Evolutionary conservation across 2,888 invertebrate genomes (phyloP), one percentile per base, ranked within the genome.

Genomic region (Tetragnatha montana): DNA sequence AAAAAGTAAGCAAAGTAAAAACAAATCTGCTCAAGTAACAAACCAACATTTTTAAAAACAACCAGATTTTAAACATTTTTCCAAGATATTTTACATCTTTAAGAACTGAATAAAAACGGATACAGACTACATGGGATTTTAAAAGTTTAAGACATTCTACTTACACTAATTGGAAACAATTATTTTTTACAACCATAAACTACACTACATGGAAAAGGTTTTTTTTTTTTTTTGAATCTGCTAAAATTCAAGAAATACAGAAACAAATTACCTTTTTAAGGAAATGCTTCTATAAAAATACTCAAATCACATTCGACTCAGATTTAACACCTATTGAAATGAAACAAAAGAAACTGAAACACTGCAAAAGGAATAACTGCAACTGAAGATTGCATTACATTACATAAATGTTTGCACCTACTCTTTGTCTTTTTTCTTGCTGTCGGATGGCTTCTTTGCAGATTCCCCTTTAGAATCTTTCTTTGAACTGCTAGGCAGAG

Each of bases 381-480:
- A 60, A 60, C 60, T 60, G 60, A 17, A 60, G 8, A 60, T 60
- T 60, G 35, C 35, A 35, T 35, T 60, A 17, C 60, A 60, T 60
- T 17, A 10, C 60, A 60, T 12, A 60, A 60, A 12, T 60, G 60
- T 17, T 17, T 50, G 22, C 17, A 17, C n/a, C 68, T 75, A 88
- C 50, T 88, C 83, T 22, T 79, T 78, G 21, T 88, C 83, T 14
- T 69, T 17, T 51, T 79, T 88, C 60, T 81, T 89, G 75, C 85
- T 89, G 51, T 89, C 89, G 17, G 68, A 21, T 14, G 69, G 47
- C 22, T 84, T 89, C 69, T 89, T 89, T 1, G 22, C 19, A 12
- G 69, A 70, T 22, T 89, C 89, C 19, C 49, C 21, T 82, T 80
- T 21, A 12, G 68, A 49, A 22, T 47, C 80, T 8, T 35, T 22